A percentile compares a stretch with the other conserved stretches of the same genome.
Conservation (phyloP, 2,797 vertebrate species). For the Tenualosa thibaudeaui region DNA sequence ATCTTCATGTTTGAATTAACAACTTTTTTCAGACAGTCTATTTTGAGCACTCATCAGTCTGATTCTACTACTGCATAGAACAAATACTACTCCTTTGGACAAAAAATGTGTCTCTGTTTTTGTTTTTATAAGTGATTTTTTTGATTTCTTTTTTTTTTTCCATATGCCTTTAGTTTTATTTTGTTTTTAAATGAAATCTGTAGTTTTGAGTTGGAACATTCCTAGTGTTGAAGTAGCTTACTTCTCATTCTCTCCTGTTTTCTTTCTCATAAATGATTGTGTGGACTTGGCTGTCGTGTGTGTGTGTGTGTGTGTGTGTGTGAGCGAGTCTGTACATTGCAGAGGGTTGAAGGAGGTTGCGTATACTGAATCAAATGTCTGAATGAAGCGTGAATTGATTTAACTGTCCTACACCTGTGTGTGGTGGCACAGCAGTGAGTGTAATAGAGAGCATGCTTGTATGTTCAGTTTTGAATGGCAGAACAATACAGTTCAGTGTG, state of each 20-base stretch:
- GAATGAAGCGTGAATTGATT: background rate
- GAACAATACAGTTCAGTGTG: background rate
- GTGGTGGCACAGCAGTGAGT: background rate
- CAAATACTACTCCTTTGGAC: slow-evolving; percentile 16
- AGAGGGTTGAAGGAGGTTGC: background rate
- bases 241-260: slow-evolving; percentile 49
- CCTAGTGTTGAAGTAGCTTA: slow-evolving; percentile 62
- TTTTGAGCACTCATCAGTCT: slow-evolving; percentile 43
- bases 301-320: background rate
- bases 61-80: slow-evolving; percentile 20
- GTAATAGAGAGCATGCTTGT: background rate
- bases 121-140: slow-evolving; percentile 50
- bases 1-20: slow-evolving; percentile 2
- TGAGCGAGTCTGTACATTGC: too few species aligned
- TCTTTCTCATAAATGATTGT: slow-evolving; percentile 46
- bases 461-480: background rate
- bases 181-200: slow-evolving; percentile 43
- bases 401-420: background rate
- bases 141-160: slow-evolving; percentile 35
- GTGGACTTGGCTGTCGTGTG: background rate
- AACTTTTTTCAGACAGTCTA: background rate
- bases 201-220: slow-evolving; percentile 63
- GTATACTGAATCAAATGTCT: background rate
- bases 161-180: slow-evolving; percentile 54
- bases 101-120: background rate